phyloP scores from a whole-genome alignment of 2,888 invertebrate species.

The Platycheirus albimanus region DNA sequence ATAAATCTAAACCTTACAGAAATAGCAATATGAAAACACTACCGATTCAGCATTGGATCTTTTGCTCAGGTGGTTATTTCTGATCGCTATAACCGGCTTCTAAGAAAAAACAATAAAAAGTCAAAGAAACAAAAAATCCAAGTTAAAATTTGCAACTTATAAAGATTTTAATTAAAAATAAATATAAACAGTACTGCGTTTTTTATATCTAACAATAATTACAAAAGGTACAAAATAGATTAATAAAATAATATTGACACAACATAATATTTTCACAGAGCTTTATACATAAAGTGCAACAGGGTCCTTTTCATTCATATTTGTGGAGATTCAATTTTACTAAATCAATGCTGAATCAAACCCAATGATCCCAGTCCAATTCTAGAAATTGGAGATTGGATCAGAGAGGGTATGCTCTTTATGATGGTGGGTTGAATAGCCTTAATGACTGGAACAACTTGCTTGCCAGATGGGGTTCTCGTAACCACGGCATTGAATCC shows the following conservation, averaged over 20 bases:
- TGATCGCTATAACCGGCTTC: no score
- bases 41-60: no score
- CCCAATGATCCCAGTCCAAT: conserved; percentile 13
- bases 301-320: not conserved
- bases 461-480: conserved; percentile 64
- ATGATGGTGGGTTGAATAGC: conserved; percentile 53
- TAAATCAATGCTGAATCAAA: conserved; percentile 12
- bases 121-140: no score
- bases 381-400: conserved; percentile 10
- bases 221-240: not conserved
- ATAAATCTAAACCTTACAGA: no score
- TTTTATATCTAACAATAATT: no score
- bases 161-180: conserved; percentile 6
- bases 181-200: conserved; percentile 14
- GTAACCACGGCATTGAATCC: conserved; percentile 76
- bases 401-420: conserved; percentile 9
- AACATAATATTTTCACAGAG: conserved; percentile 1
- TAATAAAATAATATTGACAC: conserved; percentile 4
- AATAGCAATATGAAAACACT: no score
- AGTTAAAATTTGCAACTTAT: conserved; percentile 6
- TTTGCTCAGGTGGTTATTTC: no score
- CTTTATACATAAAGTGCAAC: not conserved
- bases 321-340: not conserved
- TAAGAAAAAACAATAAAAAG: not conserved
- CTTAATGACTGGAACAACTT: conserved; percentile 49